Evolutionary conservation across 2,797 vertebrate genomes (phyloP), one percentile per base, ranked within the genome.

Genomic region (Silurus lanzhouensis): DNA sequence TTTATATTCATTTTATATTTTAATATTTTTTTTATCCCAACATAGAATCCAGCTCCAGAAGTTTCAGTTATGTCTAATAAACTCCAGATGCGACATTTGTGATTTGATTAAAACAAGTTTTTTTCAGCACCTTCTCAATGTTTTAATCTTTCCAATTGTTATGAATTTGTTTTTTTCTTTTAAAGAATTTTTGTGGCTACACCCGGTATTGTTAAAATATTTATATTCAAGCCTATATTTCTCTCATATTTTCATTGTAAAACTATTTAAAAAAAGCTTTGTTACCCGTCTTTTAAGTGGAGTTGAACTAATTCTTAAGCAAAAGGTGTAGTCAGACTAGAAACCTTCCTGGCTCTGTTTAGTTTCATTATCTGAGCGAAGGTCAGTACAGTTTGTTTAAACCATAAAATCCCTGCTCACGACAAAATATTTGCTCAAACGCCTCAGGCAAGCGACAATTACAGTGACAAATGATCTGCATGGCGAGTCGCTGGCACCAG

Each of bases 391-490:
- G 89, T 55, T 67, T 88, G 71, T 88, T 83, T 60, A 84, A 82
- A 88, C 85, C 17, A 31, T 86, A 72, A 72, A 85, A 58, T 82
- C 46, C 22, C 57, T 80, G 71, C 83, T 82, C 79, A 74, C 31
- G 86, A 60, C 83, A 76, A 87, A 81, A 70, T 84, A 77, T 87
- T 85, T 88, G 80, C 83, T 67, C 74, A 77, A 78, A 78, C 85
- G 84, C 92, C 92, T 91, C 90, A 86, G 92, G 93, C 90, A 90
- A 88, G 91, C 91, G 92, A 92, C 92, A 92, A 90, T 91, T 91
- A 93, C 92, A 92, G 90, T 91, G 93, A 95, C 90, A 88, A 92
- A 93, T 88, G 90, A 90, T 89, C 92, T 92, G 92, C 91, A 88
- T 68, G 86, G 90, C 89, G 91, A 88, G 88, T 78, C 92, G 90